Conservation (phyloP, 2,797 vertebrate species). For the Paedocypris micromegethes region DNA sequence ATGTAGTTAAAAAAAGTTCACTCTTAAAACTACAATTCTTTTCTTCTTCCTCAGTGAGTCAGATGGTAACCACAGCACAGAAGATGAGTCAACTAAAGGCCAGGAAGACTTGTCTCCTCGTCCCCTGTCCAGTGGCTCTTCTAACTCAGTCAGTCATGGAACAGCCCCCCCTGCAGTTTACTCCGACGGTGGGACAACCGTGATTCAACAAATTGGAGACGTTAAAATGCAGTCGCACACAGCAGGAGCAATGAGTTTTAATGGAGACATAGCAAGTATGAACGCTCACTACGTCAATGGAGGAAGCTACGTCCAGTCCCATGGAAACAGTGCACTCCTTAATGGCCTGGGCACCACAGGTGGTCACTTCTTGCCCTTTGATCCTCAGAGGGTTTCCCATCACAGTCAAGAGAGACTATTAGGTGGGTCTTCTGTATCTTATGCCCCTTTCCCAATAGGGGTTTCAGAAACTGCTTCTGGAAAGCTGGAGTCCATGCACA, state of each 20-base stretch:
- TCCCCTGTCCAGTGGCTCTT: constrained; percentile 82
- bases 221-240: constrained; percentile 80
- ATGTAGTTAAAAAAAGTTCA: too few relatives aligned
- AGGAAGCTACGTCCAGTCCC: constrained; percentile 85
- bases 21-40: neutral
- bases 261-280: constrained; percentile 42
- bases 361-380: constrained; percentile 82
- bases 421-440: constrained; percentile 80
- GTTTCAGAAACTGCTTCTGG: constrained; percentile 76
- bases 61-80: constrained; percentile 82
- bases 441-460: constrained; percentile 71
- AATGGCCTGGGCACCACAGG: constrained; percentile 78
- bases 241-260: constrained; percentile 45
- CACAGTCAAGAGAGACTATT: constrained; percentile 55
- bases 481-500: constrained; percentile 83
- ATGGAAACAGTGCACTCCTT: constrained; percentile 51
- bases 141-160: constrained; percentile 76
- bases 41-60: constrained; percentile 67
- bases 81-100: constrained; percentile 97
- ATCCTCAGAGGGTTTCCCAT: constrained; percentile 45
- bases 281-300: constrained; percentile 86
- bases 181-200: constrained; percentile 67
- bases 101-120: constrained; percentile 94
- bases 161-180: constrained; percentile 59
- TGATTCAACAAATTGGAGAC: constrained; percentile 96